Evolutionary conservation across 2,797 vertebrate species (phyloP).

Genomic region (Sebastolobus altivelis): DNA sequence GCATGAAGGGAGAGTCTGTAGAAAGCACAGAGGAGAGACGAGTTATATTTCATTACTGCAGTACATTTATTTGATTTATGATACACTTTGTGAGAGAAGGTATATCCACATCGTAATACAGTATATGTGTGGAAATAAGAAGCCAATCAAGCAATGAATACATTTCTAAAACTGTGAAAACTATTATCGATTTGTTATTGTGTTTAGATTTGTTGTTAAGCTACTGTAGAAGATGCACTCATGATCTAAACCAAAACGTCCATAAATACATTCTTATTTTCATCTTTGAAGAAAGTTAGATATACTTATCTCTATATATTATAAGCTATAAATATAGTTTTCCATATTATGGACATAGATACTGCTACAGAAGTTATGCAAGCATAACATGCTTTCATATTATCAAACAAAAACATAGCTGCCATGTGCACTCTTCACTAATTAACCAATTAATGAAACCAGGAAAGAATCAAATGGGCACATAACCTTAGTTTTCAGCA

Average conservation of each 20-base stretch:
- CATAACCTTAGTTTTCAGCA: neutral
- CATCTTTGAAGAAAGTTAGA: neutral
- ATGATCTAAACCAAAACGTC: neutral
- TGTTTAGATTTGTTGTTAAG: slow-evolving; percentile 17
- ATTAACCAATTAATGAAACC: neutral
- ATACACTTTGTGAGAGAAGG: slow-evolving; percentile 22
- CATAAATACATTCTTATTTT: neutral
- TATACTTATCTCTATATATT: neutral
- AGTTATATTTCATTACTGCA: slow-evolving; percentile 51
- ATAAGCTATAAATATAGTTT: neutral
- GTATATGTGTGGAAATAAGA: slow-evolving; percentile 7
- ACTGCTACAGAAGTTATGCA: neutral
- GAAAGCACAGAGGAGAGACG: slow-evolving; percentile 21
- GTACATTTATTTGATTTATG: slow-evolving; percentile 58
- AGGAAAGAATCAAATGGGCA: neutral
- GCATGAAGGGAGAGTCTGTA: slow-evolving; percentile 36
- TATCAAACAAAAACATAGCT: neutral
- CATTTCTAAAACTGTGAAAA: slow-evolving; percentile 37
- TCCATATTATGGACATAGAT: neutral
- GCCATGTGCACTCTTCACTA: neutral
- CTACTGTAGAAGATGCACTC: neutral
- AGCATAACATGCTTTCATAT: neutral
- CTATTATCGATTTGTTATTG: slow-evolving; percentile 23
- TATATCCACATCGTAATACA: neutral
- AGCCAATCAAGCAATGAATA: slow-evolving; percentile 17